Conservation (phyloP, 2,888 invertebrate genomes). For the Steromphala cineraria region DNA sequence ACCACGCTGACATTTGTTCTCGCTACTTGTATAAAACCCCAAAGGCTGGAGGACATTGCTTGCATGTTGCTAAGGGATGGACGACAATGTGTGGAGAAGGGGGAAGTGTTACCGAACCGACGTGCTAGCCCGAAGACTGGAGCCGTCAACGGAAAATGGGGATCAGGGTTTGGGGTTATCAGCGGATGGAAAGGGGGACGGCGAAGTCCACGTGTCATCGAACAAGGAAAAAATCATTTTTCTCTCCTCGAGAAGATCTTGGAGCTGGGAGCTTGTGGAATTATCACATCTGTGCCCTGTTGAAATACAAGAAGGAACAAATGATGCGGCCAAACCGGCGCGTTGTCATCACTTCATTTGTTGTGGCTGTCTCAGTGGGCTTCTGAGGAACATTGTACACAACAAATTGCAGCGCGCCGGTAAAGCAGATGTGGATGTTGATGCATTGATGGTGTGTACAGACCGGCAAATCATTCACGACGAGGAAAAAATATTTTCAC, state of each 20-base stretch:
- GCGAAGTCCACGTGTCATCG: not conserved
- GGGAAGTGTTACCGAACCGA: too few species aligned
- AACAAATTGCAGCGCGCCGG: not conserved
- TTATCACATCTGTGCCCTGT: constrained; percentile 4
- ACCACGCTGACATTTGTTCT: too few species aligned
- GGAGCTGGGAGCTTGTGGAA: not conserved
- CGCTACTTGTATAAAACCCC: too few species aligned
- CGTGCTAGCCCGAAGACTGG: not conserved
- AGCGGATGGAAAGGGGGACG: not conserved
- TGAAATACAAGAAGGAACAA: not conserved
- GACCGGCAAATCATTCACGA: not conserved
- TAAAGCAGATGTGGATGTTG: not conserved
- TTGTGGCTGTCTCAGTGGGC: not conserved
- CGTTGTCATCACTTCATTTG: constrained; percentile 3
- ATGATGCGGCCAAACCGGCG: not conserved
- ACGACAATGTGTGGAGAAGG: too few species aligned
- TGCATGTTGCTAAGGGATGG: too few species aligned
- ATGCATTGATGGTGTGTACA: not conserved
- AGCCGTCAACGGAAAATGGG: not conserved
- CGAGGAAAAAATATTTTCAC: not conserved
- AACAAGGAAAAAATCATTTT: not conserved
- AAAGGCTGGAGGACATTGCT: too few species aligned
- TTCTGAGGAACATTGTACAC: not conserved
- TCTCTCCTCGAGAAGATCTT: not conserved
- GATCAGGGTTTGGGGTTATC: not conserved